Evolutionary conservation across 2,113 vertebrate species (phyloP), one percentile per base, ranked within the genome.

Genomic region (Glaucidium brasilianum): DNA sequence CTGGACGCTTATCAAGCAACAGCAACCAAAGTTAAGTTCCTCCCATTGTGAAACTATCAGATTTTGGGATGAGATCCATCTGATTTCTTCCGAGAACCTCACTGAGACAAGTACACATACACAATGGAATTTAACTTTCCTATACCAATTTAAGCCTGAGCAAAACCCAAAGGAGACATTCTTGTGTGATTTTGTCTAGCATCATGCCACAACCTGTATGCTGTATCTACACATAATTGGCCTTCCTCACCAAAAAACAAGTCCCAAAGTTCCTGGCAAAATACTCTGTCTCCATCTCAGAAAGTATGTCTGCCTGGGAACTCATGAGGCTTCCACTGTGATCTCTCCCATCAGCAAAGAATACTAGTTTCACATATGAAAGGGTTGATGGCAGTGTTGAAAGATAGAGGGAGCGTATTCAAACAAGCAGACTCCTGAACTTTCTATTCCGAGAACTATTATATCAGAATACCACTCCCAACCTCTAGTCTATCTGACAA

Each of bases 391-490:
- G 78, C 2, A 41, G 85, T 83, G 96, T 66, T 96, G 95, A 97
- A 95, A 96, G 94, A 92, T 6, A 73, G 67, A 96, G 92, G 94
- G 94, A 94, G 94, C 86, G 92, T 78, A 64, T 77, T 94, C 67
- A 79, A 95, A 95, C 75, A 80, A 85, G 90, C 37, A 93, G 81
- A 27, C 74, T 95, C 92, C 90, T 53, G 74, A 90, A 93, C 82
- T 53, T 79, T 58, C 81, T 68, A 25, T 92, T 86, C 73, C 0
- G 2, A 77, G 74, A 88, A 56, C 30, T 58, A 75, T 35, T 62
- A 6, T 37, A 60, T 19, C 75, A 88, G n/a, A 90, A 80, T 8
- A 82, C 75, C 80, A 68, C 80, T 95, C 80, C 94, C 94, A 95
- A 45, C 26, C 43, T 71, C 83, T 32, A n/a, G 26, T 58, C 59